Conservation (phyloP, 2,113 vertebrate genomes). For the Scopus umbretta region DNA sequence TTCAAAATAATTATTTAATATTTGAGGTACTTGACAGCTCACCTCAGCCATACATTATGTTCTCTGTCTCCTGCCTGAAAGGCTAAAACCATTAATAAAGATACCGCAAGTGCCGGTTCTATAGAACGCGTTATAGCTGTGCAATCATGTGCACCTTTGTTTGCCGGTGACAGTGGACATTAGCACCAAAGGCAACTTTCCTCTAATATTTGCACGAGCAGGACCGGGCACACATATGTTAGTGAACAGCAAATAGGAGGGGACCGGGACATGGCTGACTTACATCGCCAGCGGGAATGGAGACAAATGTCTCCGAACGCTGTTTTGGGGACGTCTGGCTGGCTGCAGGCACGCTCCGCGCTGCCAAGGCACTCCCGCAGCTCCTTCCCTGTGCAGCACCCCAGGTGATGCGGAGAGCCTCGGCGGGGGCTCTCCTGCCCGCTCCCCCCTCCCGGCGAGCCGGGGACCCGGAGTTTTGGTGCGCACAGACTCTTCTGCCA, state of each 20-base stretch:
- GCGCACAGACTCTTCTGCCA: background rate
- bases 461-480: too few relatives aligned
- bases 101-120: background rate
- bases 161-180: background rate
- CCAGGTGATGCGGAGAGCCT: background rate
- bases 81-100: background rate
- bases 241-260: background rate
- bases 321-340: background rate
- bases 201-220: background rate
- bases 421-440: fast-evolving
- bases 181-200: background rate
- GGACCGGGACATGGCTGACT: background rate
- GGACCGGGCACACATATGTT: background rate
- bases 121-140: background rate
- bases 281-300: fast-evolving
- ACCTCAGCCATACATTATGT: background rate
- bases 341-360: background rate
- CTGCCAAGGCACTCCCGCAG: background rate
- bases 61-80: background rate
- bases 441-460: background rate
- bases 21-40: background rate
- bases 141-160: background rate
- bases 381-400: background rate
- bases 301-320: background rate
- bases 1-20: background rate